Percentiles rank a stretch among this genome's conserved stretches.
These are phyloP conservation scores for Subacronicta megacephala DNA, from an alignment of 2,888 invertebrate genomes.

Conservation along the genomic window DNA sequence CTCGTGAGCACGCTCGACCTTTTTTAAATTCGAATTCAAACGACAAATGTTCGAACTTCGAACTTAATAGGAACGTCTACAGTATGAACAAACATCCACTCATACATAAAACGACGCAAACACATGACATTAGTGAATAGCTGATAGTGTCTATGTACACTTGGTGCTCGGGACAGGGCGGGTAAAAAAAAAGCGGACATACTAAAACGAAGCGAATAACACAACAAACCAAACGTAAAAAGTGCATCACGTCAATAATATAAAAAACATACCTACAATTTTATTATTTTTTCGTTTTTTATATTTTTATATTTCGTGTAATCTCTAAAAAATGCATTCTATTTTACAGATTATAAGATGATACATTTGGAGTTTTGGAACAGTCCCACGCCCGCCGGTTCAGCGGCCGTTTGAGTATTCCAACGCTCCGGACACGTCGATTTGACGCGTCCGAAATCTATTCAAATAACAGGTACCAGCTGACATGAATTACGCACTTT, in stretches of 20 bases:
- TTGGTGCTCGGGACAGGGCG: slow-evolving; percentile 79
- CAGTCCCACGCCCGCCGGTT: slow-evolving; percentile 74
- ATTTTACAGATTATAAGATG: slow-evolving; percentile 82
- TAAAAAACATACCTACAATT: slow-evolving; percentile 78
- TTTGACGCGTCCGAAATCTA: slow-evolving; percentile 62
- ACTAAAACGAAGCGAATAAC: slow-evolving; percentile 87
- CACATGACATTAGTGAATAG: slow-evolving; percentile 57
- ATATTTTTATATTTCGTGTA: slow-evolving; percentile 73
- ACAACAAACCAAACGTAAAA: slow-evolving; percentile 81
- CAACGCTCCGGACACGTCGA: slow-evolving; percentile 67
- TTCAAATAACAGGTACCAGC: slow-evolving; percentile 84
- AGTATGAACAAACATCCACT: slow-evolving; percentile 55
- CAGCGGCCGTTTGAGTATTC: slow-evolving; percentile 80
- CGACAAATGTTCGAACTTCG: slow-evolving; percentile 28
- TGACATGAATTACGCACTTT: slow-evolving; percentile 90
- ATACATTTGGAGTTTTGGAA: slow-evolving; percentile 73
- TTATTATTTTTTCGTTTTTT: slow-evolving; percentile 70
- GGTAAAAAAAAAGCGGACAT: slow-evolving; percentile 74
- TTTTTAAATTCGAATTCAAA: slow-evolving; percentile 33
- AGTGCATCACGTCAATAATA: slow-evolving; percentile 85
- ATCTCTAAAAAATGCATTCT: slow-evolving; percentile 82
- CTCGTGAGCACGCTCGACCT: slow-evolving; percentile 13
- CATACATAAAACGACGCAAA: slow-evolving; percentile 60
- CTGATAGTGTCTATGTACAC: slow-evolving; percentile 63
- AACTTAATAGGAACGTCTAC: slow-evolving; percentile 14